These are phyloP conservation scores for Andrena hattorfiana DNA, from an alignment of 2,888 invertebrate species.

Conservation along the genomic window DNA sequence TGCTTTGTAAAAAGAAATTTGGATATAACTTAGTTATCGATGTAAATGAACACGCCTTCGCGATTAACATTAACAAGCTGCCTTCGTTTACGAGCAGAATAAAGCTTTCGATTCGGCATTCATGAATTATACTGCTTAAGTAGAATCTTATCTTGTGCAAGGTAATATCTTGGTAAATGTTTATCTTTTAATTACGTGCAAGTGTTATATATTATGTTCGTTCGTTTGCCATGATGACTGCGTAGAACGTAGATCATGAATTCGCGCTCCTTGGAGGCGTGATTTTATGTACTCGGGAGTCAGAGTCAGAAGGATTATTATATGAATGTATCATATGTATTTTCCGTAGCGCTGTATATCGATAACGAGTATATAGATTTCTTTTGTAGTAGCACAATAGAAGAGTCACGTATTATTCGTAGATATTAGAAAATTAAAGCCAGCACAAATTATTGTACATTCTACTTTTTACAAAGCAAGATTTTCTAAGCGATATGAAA, in stretches of 20 bases:
- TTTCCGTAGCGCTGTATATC: conserved; percentile 3
- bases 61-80: conserved; percentile 3
- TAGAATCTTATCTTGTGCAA: conserved; percentile 26
- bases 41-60: background rate
- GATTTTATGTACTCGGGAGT: conserved; percentile 4
- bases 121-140: conserved; percentile 1
- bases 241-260: conserved; percentile 33
- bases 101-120: conserved; percentile 8
- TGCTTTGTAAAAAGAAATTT: conserved; percentile 54
- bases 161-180: conserved; percentile 27
- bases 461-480: conserved; percentile 56
- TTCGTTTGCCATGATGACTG: conserved; percentile 45
- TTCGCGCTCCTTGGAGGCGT: conserved; percentile 16
- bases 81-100: conserved; percentile 11
- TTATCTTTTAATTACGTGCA: conserved; percentile 27
- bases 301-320: background rate
- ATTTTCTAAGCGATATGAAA: conserved; percentile 14
- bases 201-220: conserved; percentile 35
- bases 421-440: conserved; percentile 26
- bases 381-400: conserved; percentile 20
- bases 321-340: conserved; percentile 4
- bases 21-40: background rate
- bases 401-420: conserved; percentile 2
- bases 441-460: conserved; percentile 43
- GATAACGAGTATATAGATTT: conserved; percentile 21